Evolutionary conservation across 2,888 invertebrate species (phyloP).

Genomic region (Tenthredo livida): DNA sequence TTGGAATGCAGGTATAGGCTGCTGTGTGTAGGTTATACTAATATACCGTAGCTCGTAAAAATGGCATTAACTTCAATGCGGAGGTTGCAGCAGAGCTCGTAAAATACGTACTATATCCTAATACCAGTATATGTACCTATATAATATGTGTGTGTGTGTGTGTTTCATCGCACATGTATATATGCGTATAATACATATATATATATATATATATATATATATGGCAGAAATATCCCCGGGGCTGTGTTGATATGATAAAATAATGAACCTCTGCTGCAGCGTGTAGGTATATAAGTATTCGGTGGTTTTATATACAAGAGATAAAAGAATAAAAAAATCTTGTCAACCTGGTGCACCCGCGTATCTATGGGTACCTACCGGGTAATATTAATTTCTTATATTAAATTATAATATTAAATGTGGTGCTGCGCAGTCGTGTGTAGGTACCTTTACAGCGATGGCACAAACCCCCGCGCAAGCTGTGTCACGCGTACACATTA

Average conservation of each 20-base stretch:
- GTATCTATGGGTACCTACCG: too few relatives aligned
- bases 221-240: background rate
- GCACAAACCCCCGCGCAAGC: background rate
- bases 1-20: background rate
- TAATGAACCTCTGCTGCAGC: background rate
- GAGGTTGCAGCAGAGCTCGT: slow-evolving; percentile 9
- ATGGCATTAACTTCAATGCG: slow-evolving; percentile 47
- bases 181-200: too few relatives aligned
- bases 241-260: background rate
- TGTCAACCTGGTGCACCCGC: too few relatives aligned
- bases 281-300: too few relatives aligned
- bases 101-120: slow-evolving; percentile 4
- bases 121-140: too few relatives aligned
- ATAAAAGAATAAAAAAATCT: too few relatives aligned
- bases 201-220: background rate
- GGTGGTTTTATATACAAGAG: too few relatives aligned
- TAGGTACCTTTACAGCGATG: too few relatives aligned
- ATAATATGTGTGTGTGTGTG: background rate
- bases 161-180: background rate
- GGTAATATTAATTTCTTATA: too few relatives aligned
- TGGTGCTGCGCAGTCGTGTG: too few relatives aligned
- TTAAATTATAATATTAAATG: too few relatives aligned
- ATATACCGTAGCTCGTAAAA: slow-evolving; percentile 34
- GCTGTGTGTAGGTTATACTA: background rate
- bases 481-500: background rate